Evolutionary conservation across 2,888 invertebrate species (phyloP).

Genomic region (Clusia tigrina): DNA sequence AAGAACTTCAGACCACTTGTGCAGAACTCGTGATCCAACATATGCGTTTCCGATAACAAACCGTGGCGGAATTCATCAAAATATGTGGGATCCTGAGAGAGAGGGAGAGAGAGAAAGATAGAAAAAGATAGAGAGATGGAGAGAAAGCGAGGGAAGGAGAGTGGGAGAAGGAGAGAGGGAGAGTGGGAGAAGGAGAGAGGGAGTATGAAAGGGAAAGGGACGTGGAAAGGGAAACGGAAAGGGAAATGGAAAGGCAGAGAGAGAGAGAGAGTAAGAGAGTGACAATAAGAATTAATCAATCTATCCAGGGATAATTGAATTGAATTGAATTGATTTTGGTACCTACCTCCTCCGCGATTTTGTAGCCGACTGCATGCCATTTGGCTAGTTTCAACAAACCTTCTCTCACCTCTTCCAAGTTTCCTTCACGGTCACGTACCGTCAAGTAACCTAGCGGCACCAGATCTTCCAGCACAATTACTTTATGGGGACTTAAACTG

Average conservation of each 20-base stretch:
- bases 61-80: conserved; percentile 24
- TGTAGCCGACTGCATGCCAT: conserved; percentile 40
- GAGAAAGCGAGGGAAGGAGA: not conserved
- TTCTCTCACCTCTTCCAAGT: conserved; percentile 26
- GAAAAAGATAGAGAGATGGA: not conserved
- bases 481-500: conserved; percentile 29
- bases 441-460: conserved; percentile 29
- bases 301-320: too few relatives aligned
- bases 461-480: conserved; percentile 38
- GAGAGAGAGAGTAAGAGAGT: too few relatives aligned
- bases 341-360: conserved; percentile 34
- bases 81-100: conserved; percentile 22
- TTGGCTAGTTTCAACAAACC: conserved; percentile 36
- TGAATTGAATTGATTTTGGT: not conserved
- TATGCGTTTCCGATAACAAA: conserved; percentile 7
- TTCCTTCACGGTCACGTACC: conserved; percentile 23
- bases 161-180: too few relatives aligned
- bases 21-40: not conserved
- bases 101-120: not conserved
- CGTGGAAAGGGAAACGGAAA: too few relatives aligned
- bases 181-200: too few relatives aligned
- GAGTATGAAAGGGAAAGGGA: too few relatives aligned
- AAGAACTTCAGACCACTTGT: conserved; percentile 19
- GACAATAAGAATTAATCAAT: too few relatives aligned
- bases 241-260: too few relatives aligned